phyloP scores from a whole-genome alignment of 2,888 invertebrate genomes.

The Barypeithes pellucidus region DNA sequence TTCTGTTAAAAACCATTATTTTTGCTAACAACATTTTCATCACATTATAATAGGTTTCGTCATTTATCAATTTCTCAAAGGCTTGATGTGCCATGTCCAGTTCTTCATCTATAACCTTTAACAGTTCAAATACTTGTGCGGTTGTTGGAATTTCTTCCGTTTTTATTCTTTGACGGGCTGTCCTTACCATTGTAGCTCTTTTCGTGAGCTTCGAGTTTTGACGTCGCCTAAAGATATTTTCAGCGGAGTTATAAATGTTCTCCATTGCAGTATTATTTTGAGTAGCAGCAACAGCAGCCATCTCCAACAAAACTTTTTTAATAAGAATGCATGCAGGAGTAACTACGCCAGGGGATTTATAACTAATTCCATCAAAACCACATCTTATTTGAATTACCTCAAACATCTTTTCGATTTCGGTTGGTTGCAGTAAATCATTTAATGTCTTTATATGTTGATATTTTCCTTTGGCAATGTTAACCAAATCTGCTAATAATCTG shows the following conservation, averaged over 20 bases:
- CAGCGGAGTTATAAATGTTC: not conserved
- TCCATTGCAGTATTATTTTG: conserved; percentile 8
- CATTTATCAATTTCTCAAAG: not conserved
- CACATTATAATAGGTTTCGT: not conserved
- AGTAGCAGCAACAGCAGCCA: not conserved
- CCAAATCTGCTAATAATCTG: conserved; percentile 14
- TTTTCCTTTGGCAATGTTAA: not conserved
- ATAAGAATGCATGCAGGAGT: conserved; percentile 16
- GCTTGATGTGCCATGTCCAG: not conserved
- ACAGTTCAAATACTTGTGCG: not conserved
- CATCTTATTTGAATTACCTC: conserved; percentile 1
- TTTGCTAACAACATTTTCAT: conserved; percentile 12
- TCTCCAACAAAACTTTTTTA: conserved; percentile 14
- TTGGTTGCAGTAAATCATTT: conserved; percentile 3
- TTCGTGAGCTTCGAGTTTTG: conserved; percentile 11
- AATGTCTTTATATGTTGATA: not conserved
- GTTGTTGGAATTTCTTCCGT: not conserved
- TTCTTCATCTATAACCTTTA: conserved; percentile 8
- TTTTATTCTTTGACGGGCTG: conserved; percentile 12
- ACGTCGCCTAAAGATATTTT: not conserved
- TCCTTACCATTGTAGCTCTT: not conserved
- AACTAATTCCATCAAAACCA: conserved; percentile 9
- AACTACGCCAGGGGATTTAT: conserved; percentile 3
- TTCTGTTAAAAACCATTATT: conserved; percentile 17
- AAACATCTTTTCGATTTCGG: conserved; percentile 4